A percentile compares a stretch with the other conserved stretches of the same genome.
Evolutionary conservation across 2,888 invertebrate genomes (phyloP).

Genomic region (Argyresthia goedartella): DNA sequence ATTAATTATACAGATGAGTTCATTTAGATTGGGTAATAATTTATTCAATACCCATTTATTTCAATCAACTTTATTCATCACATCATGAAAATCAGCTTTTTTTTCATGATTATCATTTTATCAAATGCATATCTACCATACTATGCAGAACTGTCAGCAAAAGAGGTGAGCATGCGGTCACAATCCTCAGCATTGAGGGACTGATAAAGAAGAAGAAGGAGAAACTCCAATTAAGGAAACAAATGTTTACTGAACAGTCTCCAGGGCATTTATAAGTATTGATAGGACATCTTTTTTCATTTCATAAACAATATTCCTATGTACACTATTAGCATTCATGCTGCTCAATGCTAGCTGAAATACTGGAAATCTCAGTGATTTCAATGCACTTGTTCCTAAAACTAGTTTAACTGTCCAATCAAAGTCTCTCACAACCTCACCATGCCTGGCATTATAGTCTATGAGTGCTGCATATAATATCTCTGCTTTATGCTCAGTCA

Average conservation of each 20-base stretch:
- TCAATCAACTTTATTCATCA: too few relatives aligned
- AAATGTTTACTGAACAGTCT: constrained; percentile 17
- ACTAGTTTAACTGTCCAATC: constrained; percentile 43
- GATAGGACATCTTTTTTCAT: constrained; percentile 33
- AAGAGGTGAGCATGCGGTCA: too few relatives aligned
- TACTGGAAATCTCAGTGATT: constrained; percentile 35
- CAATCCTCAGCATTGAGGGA: background rate
- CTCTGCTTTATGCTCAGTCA: constrained; percentile 25
- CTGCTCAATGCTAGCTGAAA: constrained; percentile 34
- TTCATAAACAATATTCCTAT: constrained; percentile 30
- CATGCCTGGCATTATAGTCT: constrained; percentile 28
- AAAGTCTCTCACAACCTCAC: constrained; percentile 31
- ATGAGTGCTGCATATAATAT: constrained; percentile 27
- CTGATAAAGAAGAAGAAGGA: too few relatives aligned
- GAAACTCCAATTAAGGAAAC: background rate
- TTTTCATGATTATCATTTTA: too few relatives aligned
- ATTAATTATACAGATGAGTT: too few relatives aligned
- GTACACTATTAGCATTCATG: constrained; percentile 19
- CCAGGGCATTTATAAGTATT: constrained; percentile 34
- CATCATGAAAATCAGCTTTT: too few relatives aligned
- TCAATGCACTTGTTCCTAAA: constrained; percentile 42
- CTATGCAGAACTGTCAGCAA: too few relatives aligned
- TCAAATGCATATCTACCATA: too few relatives aligned
- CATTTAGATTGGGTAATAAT: too few relatives aligned
- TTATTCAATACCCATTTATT: too few relatives aligned